Evolutionary conservation across 2,797 vertebrate species (phyloP).

Genomic region (Neolamprologus multifasciatus): DNA sequence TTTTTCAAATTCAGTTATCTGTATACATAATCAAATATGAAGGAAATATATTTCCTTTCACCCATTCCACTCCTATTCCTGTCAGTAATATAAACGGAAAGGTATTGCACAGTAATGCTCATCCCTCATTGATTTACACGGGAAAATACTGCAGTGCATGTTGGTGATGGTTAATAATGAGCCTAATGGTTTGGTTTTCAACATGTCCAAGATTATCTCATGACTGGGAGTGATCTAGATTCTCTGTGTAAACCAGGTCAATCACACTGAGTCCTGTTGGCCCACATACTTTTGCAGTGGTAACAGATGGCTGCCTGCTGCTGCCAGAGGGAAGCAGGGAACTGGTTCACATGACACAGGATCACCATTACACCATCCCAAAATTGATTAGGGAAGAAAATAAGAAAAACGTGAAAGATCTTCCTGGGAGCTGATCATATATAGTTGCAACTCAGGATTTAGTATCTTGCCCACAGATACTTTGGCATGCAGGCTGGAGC

Average conservation of each 20-base stretch:
- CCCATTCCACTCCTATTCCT: not conserved
- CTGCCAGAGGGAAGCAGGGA: not conserved
- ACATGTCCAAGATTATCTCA: not conserved
- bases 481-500: not conserved
- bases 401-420: not conserved
- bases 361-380: not conserved
- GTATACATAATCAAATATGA: not conserved
- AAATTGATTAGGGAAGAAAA: not conserved
- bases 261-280: constrained; percentile 4
- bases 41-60: not conserved
- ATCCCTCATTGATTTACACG: not conserved
- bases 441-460: not conserved
- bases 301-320: constrained; percentile 13
- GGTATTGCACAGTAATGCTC: not conserved
- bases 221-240: constrained; percentile 31
- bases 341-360: not conserved
- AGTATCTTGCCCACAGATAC: not conserved
- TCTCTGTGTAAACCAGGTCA: constrained; percentile 39
- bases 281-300: not conserved
- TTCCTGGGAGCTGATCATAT: not conserved
- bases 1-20: not conserved
- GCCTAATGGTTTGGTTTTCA: not conserved
- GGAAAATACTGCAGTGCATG: not conserved
- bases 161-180: not conserved
- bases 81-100: not conserved